Evolutionary conservation across 1,140 invertebrate species (phyloP).

Genomic region (Drosophila sucinea): DNA sequence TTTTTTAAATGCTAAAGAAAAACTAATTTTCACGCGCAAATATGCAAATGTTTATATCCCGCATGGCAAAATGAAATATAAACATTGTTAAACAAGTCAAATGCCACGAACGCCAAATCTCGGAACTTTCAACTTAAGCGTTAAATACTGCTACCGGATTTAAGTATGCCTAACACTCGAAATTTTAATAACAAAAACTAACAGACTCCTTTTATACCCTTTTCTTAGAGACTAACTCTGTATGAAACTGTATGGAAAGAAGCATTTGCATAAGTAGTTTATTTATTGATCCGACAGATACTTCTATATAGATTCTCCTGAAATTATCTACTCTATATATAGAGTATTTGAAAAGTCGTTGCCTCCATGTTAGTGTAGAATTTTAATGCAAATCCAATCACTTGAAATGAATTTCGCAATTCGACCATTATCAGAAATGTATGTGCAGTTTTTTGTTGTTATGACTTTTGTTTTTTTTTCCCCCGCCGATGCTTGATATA

Average conservation of each 20-base stretch:
- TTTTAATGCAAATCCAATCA: conserved; percentile 42
- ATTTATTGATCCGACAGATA: too few relatives aligned
- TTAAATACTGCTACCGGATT: not conserved
- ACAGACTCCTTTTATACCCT: not conserved
- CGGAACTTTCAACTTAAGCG: too few relatives aligned
- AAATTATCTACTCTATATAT: too few relatives aligned
- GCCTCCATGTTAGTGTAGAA: not conserved
- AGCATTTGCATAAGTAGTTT: too few relatives aligned
- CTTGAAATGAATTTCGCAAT: conserved; percentile 30
- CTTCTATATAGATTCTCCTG: too few relatives aligned
- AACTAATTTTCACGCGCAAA: conserved; percentile 15
- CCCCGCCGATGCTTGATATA: not conserved
- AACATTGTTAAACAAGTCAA: conserved; percentile 31
- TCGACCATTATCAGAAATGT: not conserved
- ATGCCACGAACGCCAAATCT: conserved; percentile 20
- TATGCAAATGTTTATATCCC: conserved; percentile 39
- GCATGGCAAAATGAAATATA: conserved; percentile 41
- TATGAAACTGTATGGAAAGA: too few relatives aligned
- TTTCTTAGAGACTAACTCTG: not conserved
- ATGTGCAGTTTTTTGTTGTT: not conserved
- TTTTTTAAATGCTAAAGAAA: conserved; percentile 3
- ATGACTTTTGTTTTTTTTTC: conserved; percentile 34
- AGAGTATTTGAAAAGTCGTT: not conserved
- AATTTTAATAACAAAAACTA: not conserved
- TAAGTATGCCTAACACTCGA: conserved; percentile 44